These are phyloP conservation scores for Piliocolobus tephrosceles DNA, from an alignment of 2,113 vertebrate species.

Conservation along the genomic window DNA sequence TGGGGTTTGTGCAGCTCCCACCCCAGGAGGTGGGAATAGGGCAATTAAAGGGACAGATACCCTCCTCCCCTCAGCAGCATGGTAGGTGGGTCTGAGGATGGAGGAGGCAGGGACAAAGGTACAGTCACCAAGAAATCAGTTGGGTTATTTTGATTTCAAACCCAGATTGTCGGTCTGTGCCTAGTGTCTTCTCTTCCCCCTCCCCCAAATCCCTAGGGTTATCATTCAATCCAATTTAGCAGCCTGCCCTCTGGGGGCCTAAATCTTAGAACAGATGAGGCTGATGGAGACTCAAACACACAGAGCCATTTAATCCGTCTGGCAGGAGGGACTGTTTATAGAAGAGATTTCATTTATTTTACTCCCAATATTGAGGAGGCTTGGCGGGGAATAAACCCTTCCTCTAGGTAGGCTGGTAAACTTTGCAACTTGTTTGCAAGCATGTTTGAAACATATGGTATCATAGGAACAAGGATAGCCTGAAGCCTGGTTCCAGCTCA, in stretches of 20 bases:
- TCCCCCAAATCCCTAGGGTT: not conserved
- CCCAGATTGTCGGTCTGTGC: not conserved
- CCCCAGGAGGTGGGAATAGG: conserved; percentile 41
- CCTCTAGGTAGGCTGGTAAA: not conserved
- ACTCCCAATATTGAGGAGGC: not conserved
- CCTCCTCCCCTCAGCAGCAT: not conserved
- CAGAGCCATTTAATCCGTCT: conserved; percentile 35
- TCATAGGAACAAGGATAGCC: not conserved
- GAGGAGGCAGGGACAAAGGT: not conserved
- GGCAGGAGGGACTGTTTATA: conserved; percentile 32
- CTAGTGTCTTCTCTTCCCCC: not conserved
- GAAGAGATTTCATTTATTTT: conserved; percentile 32
- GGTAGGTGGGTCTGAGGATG: not conserved
- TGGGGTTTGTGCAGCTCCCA: conserved; percentile 68
- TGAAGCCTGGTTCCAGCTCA: not conserved
- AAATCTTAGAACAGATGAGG: not conserved
- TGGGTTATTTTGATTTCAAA: conserved; percentile 10
- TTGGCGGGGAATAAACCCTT: not conserved
- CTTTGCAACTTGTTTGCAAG: not conserved
- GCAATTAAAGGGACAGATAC: conserved; percentile 82
- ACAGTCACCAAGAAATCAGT: not conserved
- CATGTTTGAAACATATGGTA: not conserved
- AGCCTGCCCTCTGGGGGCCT: conserved; percentile 51
- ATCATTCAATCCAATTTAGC: conserved; percentile 29
- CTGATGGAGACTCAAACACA: not conserved